phyloP scores from a whole-genome alignment of 23 tunicate genomes.

The Ciona savignyi region DNA sequence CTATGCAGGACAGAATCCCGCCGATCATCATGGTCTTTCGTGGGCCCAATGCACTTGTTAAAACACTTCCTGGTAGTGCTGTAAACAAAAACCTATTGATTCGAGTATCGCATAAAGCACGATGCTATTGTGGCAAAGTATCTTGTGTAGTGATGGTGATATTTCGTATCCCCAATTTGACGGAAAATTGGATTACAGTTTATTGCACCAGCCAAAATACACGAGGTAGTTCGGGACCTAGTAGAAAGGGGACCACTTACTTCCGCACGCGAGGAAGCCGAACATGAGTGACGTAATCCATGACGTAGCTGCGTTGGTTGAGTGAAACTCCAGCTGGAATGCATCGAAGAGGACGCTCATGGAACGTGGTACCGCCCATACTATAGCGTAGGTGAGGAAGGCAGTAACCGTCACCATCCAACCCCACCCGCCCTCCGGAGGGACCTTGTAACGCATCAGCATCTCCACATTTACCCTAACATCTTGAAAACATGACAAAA shows the following conservation, averaged over 20 bases:
- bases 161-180: too few relatives aligned
- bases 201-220: too few relatives aligned
- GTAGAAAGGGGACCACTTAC: conserved; percentile 21
- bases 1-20: conserved; percentile 36
- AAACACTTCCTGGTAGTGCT: conserved; percentile 43
- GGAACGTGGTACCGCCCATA: conserved; percentile 43
- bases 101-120: too few relatives aligned
- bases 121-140: too few relatives aligned
- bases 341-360: conserved; percentile 33
- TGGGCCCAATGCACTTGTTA: conserved; percentile 30
- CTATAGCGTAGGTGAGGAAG: conserved; percentile 44
- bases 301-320: conserved; percentile 31
- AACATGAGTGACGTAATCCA: conserved; percentile 57
- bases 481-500: neutral
- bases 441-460: conserved; percentile 30
- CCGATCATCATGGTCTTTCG: conserved; percentile 43
- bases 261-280: conserved; percentile 42
- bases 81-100: conserved; percentile 2
- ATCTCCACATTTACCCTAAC: too few relatives aligned
- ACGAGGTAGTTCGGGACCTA: neutral
- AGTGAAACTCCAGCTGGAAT: conserved; percentile 12
- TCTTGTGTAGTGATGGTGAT: too few relatives aligned
- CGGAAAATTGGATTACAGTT: too few relatives aligned
- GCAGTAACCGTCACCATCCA: conserved; percentile 43
- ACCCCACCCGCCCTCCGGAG: conserved; percentile 76